Evolutionary conservation across 2,797 vertebrate species (phyloP).

Genomic region (Gallinago stenura): DNA sequence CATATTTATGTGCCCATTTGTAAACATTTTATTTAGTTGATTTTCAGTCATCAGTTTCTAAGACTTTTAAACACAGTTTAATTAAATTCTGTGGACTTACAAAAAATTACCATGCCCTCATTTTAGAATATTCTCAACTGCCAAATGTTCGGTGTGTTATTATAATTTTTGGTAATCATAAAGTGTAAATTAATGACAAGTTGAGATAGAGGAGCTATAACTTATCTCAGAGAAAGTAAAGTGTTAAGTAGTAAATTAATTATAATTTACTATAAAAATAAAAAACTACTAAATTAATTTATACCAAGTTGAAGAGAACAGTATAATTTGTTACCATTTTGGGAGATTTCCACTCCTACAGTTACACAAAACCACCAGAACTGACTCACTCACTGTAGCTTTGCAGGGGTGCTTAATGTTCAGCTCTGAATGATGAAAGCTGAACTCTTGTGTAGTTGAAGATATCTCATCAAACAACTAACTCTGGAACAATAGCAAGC

Average conservation of each 20-base stretch:
- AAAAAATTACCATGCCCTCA: not conserved
- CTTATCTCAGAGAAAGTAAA: not conserved
- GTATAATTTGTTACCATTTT: not conserved
- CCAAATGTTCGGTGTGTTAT: not conserved
- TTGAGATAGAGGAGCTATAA: not conserved
- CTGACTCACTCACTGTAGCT: fast-evolving
- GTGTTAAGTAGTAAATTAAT: not conserved
- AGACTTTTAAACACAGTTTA: slow-evolving; percentile 47
- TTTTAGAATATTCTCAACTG: not conserved
- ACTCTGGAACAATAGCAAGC: not conserved
- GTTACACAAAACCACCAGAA: not conserved
- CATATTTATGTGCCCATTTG: slow-evolving; percentile 46
- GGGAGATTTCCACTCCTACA: not conserved
- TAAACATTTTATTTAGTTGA: slow-evolving; percentile 60
- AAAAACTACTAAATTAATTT: not conserved
- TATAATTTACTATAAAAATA: not conserved
- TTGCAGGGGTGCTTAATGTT: fast-evolving
- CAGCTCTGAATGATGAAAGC: not conserved
- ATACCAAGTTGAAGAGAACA: not conserved
- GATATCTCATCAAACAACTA: not conserved
- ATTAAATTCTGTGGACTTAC: slow-evolving; percentile 46
- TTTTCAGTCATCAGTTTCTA: slow-evolving; percentile 13
- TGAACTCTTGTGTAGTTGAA: not conserved
- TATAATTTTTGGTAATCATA: not conserved
- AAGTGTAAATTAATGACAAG: not conserved